Percentiles rank a stretch among this genome's conserved stretches.
These are phyloP conservation scores for Mohoua ochrocephala DNA, from an alignment of 2,113 vertebrate genomes.

Conservation along the genomic window DNA sequence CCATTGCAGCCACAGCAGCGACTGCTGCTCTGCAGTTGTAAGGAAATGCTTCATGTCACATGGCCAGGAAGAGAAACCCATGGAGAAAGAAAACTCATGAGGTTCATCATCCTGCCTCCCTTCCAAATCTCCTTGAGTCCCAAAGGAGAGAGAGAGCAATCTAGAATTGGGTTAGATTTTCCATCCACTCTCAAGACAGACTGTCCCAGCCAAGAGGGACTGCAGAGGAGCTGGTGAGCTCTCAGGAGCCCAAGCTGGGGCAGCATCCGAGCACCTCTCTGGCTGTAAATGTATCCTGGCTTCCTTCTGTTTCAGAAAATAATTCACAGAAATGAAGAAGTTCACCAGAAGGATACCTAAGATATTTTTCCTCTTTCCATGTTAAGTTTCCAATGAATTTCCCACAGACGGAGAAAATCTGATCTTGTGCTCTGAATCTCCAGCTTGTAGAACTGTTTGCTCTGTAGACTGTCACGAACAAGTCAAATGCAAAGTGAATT, in stretches of 20 bases:
- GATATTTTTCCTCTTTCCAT: not conserved
- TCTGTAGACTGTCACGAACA: not conserved
- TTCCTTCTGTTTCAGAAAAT: not conserved
- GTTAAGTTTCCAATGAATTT: not conserved
- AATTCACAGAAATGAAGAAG: not conserved
- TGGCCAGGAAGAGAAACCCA: not conserved
- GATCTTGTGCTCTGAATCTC: not conserved
- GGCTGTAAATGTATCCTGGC: not conserved
- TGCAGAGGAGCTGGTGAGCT: not conserved
- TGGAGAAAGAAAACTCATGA: not conserved
- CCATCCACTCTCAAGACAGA: not conserved
- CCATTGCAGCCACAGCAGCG: not conserved
- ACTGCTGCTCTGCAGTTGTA: not conserved
- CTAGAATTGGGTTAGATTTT: not conserved
- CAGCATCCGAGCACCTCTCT: not conserved
- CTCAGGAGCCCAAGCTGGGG: not conserved
- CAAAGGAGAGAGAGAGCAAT: not conserved
- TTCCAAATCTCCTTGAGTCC: not conserved
- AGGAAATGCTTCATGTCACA: not conserved
- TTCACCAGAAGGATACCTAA: not conserved
- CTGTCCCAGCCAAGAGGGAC: not conserved
- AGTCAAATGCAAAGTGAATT: not conserved
- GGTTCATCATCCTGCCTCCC: not conserved
- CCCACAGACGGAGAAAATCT: not conserved
- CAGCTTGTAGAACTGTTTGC: not conserved